These are phyloP conservation scores for Drosophila neonasuta DNA, from an alignment of 2,888 invertebrate species.

Conservation along the genomic window DNA sequence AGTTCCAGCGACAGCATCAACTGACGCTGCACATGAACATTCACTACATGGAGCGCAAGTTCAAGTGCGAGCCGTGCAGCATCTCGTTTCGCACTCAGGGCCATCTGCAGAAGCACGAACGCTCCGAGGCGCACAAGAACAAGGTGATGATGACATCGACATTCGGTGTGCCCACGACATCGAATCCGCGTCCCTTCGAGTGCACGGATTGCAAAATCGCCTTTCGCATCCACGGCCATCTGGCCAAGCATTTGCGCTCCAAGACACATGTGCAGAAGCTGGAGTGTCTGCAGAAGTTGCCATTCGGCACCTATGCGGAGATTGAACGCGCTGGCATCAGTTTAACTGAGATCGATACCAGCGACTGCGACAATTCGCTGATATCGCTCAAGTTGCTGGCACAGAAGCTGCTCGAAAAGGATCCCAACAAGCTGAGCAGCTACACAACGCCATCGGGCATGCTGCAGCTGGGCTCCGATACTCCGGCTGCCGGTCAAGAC, in stretches of 20 bases:
- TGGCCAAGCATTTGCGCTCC: constrained; percentile 97
- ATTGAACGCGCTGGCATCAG: constrained; percentile 94
- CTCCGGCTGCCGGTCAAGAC: constrained; percentile 74
- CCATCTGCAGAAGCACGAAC: constrained; percentile 95
- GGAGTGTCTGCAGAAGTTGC: constrained; percentile 95
- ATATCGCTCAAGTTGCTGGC: constrained; percentile 92
- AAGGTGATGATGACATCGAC: constrained; percentile 95
- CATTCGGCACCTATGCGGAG: constrained; percentile 96
- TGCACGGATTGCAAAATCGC: constrained; percentile 98
- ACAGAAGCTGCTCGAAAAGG: constrained; percentile 90
- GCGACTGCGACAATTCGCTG: constrained; percentile 96
- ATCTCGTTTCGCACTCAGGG: constrained; percentile 95
- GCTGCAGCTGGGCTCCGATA: constrained; percentile 55
- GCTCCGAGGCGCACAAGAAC: constrained; percentile 95
- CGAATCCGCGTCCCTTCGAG: constrained; percentile 97
- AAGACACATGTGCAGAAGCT: constrained; percentile 97
- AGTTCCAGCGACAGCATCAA: constrained; percentile 95
- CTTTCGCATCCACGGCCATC: constrained; percentile 97
- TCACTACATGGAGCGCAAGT: constrained; percentile 96
- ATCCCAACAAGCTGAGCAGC: constrained; percentile 88
- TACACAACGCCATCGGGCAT: constrained; percentile 81
- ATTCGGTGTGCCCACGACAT: constrained; percentile 90
- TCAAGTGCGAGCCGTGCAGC: constrained; percentile 94
- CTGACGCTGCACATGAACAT: constrained; percentile 96
- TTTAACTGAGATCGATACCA: constrained; percentile 96